Conservation (phyloP, 2,797 vertebrate species). For the Numenius phaeopus region DNA sequence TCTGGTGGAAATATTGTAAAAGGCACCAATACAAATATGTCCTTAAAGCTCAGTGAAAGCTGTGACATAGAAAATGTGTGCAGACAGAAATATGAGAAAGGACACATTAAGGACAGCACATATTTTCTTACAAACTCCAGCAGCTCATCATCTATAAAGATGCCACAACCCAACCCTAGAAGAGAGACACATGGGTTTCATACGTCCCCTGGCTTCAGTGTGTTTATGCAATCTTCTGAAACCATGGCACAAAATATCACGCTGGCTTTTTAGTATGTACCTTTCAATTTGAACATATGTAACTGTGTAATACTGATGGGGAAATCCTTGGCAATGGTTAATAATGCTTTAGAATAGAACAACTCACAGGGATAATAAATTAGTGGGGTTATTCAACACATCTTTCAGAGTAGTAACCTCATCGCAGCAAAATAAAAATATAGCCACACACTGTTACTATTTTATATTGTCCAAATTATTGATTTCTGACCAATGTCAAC, state of each 20-base stretch:
- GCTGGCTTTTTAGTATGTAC: not conserved
- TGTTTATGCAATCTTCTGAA: not conserved
- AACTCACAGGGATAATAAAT: not conserved
- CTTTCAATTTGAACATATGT: not conserved
- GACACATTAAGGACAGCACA: not conserved
- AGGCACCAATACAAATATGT: not conserved
- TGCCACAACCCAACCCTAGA: not conserved
- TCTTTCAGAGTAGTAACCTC: not conserved
- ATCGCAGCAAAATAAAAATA: conserved; percentile 13
- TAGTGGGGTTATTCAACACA: not conserved
- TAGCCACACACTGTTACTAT: not conserved
- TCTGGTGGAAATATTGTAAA: not conserved
- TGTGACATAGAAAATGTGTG: not conserved
- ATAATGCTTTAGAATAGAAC: not conserved
- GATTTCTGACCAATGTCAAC: not conserved
- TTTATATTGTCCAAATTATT: not conserved
- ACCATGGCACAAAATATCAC: not conserved
- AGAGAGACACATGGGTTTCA: not conserved
- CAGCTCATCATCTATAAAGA: not conserved
- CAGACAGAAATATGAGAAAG: not conserved
- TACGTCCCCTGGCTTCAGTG: not conserved
- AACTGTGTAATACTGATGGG: not conserved
- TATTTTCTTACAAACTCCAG: not conserved
- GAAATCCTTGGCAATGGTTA: not conserved
- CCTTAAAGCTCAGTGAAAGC: not conserved